phyloP scores from a whole-genome alignment of 2,113 vertebrate genomes.

The Sphaerodactylus townsendi region DNA sequence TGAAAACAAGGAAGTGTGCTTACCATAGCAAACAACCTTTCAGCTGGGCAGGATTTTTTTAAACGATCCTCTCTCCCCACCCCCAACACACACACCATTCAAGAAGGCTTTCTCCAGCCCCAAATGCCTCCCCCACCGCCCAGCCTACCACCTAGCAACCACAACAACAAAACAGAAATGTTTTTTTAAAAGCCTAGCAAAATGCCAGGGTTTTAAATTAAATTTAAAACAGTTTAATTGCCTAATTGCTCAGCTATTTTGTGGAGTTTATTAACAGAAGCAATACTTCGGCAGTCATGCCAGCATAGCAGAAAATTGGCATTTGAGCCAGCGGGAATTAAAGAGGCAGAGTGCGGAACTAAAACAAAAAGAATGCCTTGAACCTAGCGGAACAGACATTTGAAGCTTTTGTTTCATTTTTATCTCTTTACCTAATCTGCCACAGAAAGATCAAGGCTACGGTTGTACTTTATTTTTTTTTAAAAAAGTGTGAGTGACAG shows the following conservation, averaged over 20 bases:
- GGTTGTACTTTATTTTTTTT: slow-evolving; percentile 60
- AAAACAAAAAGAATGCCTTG: slow-evolving; percentile 79
- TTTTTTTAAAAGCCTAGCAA: slow-evolving; percentile 55
- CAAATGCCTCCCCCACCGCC: slow-evolving; percentile 20
- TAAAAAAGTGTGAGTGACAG: slow-evolving; percentile 61
- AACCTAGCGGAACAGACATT: slow-evolving; percentile 88
- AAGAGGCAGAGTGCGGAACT: slow-evolving; percentile 79
- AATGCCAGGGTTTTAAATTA: slow-evolving; percentile 77
- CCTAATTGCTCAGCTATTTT: slow-evolving; percentile 88
- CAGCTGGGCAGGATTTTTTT: background rate
- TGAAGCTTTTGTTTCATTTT: slow-evolving; percentile 71
- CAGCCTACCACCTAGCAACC: slow-evolving; percentile 26
- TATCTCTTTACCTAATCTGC: slow-evolving; percentile 62
- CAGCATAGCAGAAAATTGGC: slow-evolving; percentile 93
- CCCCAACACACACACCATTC: fast-evolving
- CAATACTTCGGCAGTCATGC: slow-evolving; percentile 81
- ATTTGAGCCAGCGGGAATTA: slow-evolving; percentile 87
- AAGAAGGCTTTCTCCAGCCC: background rate
- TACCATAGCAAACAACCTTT: slow-evolving; percentile 32
- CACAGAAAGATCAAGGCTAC: slow-evolving; percentile 63
- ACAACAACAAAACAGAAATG: slow-evolving; percentile 26
- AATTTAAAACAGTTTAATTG: slow-evolving; percentile 88
- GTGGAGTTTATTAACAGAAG: slow-evolving; percentile 87
- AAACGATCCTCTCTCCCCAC: background rate
- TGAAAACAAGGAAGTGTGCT: slow-evolving; percentile 47